phyloP scores from a whole-genome alignment of 2,797 vertebrate species.

The Cyprinodon diabolis region DNA sequence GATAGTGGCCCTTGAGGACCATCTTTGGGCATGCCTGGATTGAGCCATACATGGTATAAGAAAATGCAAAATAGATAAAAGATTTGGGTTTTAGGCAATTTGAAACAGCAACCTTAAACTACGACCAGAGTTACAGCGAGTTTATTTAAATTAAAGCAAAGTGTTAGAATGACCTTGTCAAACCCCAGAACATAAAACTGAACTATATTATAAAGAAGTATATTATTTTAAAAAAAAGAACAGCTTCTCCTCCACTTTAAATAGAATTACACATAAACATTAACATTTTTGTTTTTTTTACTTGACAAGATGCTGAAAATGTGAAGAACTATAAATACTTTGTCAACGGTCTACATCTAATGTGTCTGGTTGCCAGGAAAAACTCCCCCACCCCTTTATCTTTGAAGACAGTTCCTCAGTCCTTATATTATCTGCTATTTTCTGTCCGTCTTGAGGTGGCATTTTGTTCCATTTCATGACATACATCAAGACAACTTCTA shows the following conservation, averaged over 20 bases:
- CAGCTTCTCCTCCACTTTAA: background rate
- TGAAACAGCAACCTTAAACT: background rate
- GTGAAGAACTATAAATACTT: background rate
- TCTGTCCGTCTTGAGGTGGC: slow-evolving; percentile 62
- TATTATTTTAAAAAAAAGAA: no score
- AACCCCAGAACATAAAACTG: background rate
- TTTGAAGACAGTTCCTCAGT: slow-evolving; percentile 23
- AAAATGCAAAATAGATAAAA: background rate
- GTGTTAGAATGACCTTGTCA: background rate
- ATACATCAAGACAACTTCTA: slow-evolving; percentile 64
- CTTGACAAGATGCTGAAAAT: background rate
- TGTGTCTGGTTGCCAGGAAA: slow-evolving; percentile 7
- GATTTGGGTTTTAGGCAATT: background rate
- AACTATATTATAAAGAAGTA: background rate
- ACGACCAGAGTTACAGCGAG: background rate
- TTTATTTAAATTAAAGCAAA: background rate
- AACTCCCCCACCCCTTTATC: slow-evolving; percentile 25
- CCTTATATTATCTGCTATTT: slow-evolving; percentile 67
- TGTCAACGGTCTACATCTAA: background rate
- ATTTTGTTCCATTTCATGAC: slow-evolving; percentile 70
- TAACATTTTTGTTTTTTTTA: background rate
- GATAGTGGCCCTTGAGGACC: no score
- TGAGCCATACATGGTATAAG: background rate
- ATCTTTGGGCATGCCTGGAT: no score
- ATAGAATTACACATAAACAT: background rate